These are phyloP conservation scores for Drosophila nr. perissopoda DNA, from an alignment of 2,888 invertebrate species.

Conservation along the genomic window DNA sequence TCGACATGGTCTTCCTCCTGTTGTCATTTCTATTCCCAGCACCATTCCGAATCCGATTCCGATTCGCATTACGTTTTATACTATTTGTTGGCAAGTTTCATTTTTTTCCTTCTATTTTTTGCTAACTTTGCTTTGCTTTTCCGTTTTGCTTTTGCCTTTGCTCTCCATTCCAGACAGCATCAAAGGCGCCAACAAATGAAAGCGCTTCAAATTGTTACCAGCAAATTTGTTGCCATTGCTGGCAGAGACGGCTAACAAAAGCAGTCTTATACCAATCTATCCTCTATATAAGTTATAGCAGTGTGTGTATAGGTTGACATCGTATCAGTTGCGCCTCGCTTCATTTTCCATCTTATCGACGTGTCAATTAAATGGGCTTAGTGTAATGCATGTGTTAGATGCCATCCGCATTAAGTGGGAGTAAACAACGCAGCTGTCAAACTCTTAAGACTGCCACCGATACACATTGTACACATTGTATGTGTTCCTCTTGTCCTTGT, in stretches of 20 bases:
- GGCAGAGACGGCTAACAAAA: slow-evolving; percentile 30
- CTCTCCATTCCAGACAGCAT: slow-evolving; percentile 37
- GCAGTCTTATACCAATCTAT: slow-evolving; percentile 21
- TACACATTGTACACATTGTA: slow-evolving; percentile 16
- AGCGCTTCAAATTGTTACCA: slow-evolving; percentile 73
- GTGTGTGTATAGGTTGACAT: slow-evolving; percentile 20
- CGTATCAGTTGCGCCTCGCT: slow-evolving; percentile 39
- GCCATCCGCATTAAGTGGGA: slow-evolving; percentile 48
- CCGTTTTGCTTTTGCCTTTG: slow-evolving; percentile 23
- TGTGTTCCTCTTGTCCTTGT: slow-evolving; percentile 2
- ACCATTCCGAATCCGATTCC: slow-evolving; percentile 30
- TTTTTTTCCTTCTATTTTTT: slow-evolving; percentile 15
- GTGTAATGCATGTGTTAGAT: slow-evolving; percentile 61
- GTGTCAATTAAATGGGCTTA: slow-evolving; percentile 75
- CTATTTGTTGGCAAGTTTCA: slow-evolving; percentile 47
- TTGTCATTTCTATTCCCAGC: slow-evolving; percentile 35
- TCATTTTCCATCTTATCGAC: slow-evolving; percentile 52
- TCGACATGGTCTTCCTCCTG: slow-evolving; percentile 21
- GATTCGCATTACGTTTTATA: slow-evolving; percentile 57
- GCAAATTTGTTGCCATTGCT: slow-evolving; percentile 74
- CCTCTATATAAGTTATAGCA: background rate
- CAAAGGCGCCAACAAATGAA: slow-evolving; percentile 69
- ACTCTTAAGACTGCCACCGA: slow-evolving; percentile 30
- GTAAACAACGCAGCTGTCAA: slow-evolving; percentile 50
- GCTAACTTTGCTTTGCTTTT: slow-evolving; percentile 19